Conservation (phyloP, 2,113 vertebrate genomes). For the Thymallus thymallus region DNA sequence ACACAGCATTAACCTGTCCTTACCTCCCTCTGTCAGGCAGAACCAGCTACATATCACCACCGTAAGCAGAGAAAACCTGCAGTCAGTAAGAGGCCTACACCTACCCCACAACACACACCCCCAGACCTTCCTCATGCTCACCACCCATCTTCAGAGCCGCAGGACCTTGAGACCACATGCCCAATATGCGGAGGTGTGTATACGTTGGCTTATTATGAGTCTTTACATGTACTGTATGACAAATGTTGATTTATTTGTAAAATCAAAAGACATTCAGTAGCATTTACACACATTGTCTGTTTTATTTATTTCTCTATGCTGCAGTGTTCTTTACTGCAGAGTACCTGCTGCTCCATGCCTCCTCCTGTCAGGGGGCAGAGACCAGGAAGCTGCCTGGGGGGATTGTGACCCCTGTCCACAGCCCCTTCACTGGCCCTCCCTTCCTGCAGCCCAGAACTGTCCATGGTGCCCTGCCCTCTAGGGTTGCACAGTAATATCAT, state of each 20-base stretch:
- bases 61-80: constrained; percentile 15
- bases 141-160: background rate
- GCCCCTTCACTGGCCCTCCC: constrained; percentile 25
- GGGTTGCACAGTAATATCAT: too few species aligned
- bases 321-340: constrained; percentile 63
- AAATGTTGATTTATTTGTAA: background rate
- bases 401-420: background rate
- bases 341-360: constrained; percentile 60
- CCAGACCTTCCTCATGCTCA: too few species aligned
- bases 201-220: background rate
- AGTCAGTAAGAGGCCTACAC: background rate
- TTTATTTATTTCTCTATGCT: background rate
- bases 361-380: constrained; percentile 64
- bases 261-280: background rate
- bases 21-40: constrained; percentile 9
- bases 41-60: background rate
- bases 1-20: background rate
- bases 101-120: constrained; percentile 12
- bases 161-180: constrained; percentile 55
- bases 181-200: constrained; percentile 74
- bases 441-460: background rate
- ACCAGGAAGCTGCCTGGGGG: constrained; percentile 20
- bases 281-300: background rate
- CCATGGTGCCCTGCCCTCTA: constrained; percentile 68
- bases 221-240: background rate